Evolutionary conservation across 2,797 vertebrate species (phyloP), one percentile per base, ranked within the genome.

Genomic region (Alca torda): DNA sequence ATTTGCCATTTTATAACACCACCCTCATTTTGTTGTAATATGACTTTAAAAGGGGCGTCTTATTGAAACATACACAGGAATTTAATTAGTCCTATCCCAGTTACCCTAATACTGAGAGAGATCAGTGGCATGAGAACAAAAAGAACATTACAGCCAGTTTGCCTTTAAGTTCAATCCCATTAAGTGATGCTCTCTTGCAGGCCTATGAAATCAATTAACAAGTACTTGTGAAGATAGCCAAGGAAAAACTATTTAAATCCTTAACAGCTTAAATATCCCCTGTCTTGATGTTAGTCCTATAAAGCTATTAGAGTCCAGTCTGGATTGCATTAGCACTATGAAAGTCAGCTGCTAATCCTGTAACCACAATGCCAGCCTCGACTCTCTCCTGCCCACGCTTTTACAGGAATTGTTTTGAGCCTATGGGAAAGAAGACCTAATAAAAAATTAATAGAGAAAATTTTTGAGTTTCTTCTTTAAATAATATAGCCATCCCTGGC

Each of bases 181-280:
- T 96, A 94, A 96, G 84, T 1, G 26, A 53, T 72, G 39, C 46
- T 90, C 31, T 61, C 70, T 87, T 57, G n/a, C 54, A 89, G 83
- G 87, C 73, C 53, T 61, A 79, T 24, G 43, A 91, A 96, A 96
- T 96, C 84, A 97, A 90, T 96, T 95, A 95, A 35, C 35, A 84
- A 89, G 65, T 45, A 80, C 90, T 95, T 90, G 57, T 30, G 77
- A 90, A 94, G 63, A 93, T 45, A 84, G 63, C 59, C 46, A 90
- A 90, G 67, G 76, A 91, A 81, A 84, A 95, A 87, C 67, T 90
- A 69, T 88, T 96, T 94, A 89, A 95, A 82, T 50, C 28, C 46
- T 90, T 94, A 97, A 94, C 46, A 57, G 68, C n/a, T 96, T 92
- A 83, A 96, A 87, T 85, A 79, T 24, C 45, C 59, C 54, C 54